Evolutionary conservation across 2,797 vertebrate genomes (phyloP).

Genomic region (Pseudochromis fuscus): DNA sequence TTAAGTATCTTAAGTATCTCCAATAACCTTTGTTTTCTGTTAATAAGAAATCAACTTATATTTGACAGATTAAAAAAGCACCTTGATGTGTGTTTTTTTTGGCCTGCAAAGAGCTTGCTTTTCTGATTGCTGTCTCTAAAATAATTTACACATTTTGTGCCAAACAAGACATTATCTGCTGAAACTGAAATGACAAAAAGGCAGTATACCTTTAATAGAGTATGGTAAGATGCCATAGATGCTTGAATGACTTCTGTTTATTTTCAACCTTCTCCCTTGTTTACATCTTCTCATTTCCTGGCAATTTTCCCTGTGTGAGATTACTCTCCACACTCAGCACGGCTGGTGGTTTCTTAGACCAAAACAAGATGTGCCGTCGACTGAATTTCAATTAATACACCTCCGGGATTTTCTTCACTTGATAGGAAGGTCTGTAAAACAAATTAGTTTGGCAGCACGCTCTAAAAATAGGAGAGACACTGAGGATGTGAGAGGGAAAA

Average conservation of each 20-base stretch:
- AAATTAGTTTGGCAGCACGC: constrained; percentile 76
- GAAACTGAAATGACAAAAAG: constrained; percentile 45
- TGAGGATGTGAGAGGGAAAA: constrained; percentile 53
- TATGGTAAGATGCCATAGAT: constrained; percentile 65
- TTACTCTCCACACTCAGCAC: constrained; percentile 75
- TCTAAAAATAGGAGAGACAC: constrained; percentile 71
- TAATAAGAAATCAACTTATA: too few species aligned
- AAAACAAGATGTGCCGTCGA: constrained; percentile 78
- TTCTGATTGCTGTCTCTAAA: constrained; percentile 4
- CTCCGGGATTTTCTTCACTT: constrained; percentile 79
- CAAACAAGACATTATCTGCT: constrained; percentile 35
- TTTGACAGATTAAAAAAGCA: neutral
- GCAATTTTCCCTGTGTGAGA: constrained; percentile 80
- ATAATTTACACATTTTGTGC: constrained; percentile 1
- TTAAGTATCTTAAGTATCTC: too few species aligned
- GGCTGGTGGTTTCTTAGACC: constrained; percentile 77
- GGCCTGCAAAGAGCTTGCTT: neutral
- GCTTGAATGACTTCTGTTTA: constrained; percentile 79
- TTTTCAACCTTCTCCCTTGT: constrained; percentile 78
- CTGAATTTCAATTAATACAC: constrained; percentile 83
- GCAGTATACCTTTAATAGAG: constrained; percentile 67
- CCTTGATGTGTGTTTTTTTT: neutral
- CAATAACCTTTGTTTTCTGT: too few species aligned
- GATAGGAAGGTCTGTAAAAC: constrained; percentile 80
- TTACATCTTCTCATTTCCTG: constrained; percentile 80